Base-by-base conservation (phyloP, 1,140 invertebrate species). In the Coelopa frigida region DNA sequence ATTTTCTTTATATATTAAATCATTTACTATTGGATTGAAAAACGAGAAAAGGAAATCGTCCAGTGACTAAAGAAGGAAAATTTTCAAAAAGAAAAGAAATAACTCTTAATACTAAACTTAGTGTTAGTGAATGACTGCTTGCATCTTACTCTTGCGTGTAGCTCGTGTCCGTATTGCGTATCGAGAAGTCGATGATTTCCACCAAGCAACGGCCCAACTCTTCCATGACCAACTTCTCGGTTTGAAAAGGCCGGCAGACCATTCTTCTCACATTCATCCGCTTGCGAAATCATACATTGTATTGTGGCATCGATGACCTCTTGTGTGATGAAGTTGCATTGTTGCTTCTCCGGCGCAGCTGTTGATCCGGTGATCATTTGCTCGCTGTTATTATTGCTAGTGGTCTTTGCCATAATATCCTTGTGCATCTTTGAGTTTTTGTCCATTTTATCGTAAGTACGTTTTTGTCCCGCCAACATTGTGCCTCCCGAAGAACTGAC, bases 271-370 rank as follows among this genome's bases (percentile, higher is more conserved):
- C 84, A 83, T 65, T 91, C 86, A 50, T 88, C 85, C 11, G 90
- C 89, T 64, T 93, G 87, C 3, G 94, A 91, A 55, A 99, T 73
- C 56, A 99, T 75, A 72, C 95, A 98, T 57, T 93, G 87, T 61
- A 89, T 90, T 3, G 94, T 95, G 22, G 94, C 94, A 67, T 96
- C 92, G 4, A 98, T 87, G 3, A 98, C 91, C 68, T 94, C 92
- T 24, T 85, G 78, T 3, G 90, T 95, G 58, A 98, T 82, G 69
- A 91, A 89, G 54, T 83, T 87, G 64, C 85, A 90, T 20, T 91
- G 85, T 71, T 50, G 51, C n/a, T 89, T 81, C 54, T 87, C 90
- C 53, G 35, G 60, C 11, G 48, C n/a, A n/a, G n/a, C n/a, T n/a
- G n/a, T n/a, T n/a, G n/a, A n/a, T n/a, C n/a, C n/a, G n/a, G n/a